Conservation (phyloP, 1,140 invertebrate genomes). For the Drosophila biarmipes region DNA sequence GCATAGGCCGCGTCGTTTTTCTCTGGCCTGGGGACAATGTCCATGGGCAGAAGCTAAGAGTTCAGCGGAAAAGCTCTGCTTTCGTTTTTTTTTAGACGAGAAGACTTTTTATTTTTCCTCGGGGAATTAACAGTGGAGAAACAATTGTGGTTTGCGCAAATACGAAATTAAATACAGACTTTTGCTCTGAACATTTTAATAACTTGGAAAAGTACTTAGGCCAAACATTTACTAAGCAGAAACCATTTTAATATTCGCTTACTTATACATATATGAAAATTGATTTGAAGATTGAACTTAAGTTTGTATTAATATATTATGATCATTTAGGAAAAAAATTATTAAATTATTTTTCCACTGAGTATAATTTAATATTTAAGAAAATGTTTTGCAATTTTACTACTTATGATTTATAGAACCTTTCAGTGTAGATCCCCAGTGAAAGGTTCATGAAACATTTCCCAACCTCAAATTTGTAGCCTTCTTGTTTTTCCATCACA, state of each 20-base stretch:
- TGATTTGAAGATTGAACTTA: too few relatives aligned
- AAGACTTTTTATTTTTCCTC: background rate
- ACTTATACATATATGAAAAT: too few relatives aligned
- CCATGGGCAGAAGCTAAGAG: constrained; percentile 30
- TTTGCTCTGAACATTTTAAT: background rate
- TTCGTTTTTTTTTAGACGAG: background rate
- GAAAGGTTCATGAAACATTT: constrained; percentile 3
- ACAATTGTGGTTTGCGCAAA: background rate
- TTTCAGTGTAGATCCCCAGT: background rate
- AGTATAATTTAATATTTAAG: too few relatives aligned
- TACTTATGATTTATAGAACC: background rate
- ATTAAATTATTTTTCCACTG: too few relatives aligned
- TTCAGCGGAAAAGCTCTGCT: constrained; percentile 2
- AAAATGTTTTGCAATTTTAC: too few relatives aligned
- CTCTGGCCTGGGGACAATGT: constrained; percentile 10
- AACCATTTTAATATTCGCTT: background rate
- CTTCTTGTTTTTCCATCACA: background rate
- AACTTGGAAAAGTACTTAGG: background rate
- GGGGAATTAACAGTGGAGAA: background rate
- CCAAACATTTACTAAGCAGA: background rate
- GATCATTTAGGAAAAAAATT: too few relatives aligned
- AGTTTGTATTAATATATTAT: too few relatives aligned
- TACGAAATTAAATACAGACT: background rate
- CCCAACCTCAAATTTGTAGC: background rate
- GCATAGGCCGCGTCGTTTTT: constrained; percentile 39